These are phyloP conservation scores for Hemicentrotus pulcherrimus DNA, from an alignment of 35 echinoderm and acorn worm genomes.

Conservation along the genomic window DNA sequence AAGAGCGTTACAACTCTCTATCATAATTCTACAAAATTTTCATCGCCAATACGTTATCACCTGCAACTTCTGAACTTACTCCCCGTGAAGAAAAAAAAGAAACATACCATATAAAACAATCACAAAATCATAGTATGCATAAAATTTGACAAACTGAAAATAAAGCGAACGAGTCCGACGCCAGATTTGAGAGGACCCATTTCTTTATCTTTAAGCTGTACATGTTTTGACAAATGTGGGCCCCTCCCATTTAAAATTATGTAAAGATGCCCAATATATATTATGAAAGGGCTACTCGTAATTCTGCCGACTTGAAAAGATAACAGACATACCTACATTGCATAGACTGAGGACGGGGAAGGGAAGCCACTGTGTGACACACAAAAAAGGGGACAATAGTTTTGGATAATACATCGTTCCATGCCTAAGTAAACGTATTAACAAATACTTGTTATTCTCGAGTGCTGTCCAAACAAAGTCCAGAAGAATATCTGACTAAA, in stretches of 20 bases:
- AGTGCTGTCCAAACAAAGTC: neutral
- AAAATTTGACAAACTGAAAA: too few species aligned
- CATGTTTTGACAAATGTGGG: neutral
- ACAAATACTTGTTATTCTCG: slow-evolving; percentile 8
- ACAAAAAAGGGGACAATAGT: neutral
- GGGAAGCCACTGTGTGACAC: neutral
- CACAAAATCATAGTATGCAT: too few species aligned
- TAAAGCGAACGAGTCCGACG: neutral
- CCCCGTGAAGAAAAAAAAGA: too few species aligned
- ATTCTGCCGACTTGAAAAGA: neutral
- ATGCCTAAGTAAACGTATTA: neutral
- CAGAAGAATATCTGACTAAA: neutral
- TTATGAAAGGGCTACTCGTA: neutral
- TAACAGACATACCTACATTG: neutral
- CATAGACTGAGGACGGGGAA: neutral
- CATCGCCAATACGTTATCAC: too few species aligned
- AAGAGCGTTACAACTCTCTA: too few species aligned
- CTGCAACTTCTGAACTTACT: too few species aligned
- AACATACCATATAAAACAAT: too few species aligned
- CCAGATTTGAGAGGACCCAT: neutral
- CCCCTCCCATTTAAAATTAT: neutral
- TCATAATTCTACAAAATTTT: too few species aligned
- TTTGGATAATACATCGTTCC: neutral
- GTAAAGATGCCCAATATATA: neutral
- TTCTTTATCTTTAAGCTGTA: neutral